Evolutionary conservation across 2,888 invertebrate genomes (phyloP), one percentile per base, ranked within the genome.

Genomic region (Blomia tropicalis): DNA sequence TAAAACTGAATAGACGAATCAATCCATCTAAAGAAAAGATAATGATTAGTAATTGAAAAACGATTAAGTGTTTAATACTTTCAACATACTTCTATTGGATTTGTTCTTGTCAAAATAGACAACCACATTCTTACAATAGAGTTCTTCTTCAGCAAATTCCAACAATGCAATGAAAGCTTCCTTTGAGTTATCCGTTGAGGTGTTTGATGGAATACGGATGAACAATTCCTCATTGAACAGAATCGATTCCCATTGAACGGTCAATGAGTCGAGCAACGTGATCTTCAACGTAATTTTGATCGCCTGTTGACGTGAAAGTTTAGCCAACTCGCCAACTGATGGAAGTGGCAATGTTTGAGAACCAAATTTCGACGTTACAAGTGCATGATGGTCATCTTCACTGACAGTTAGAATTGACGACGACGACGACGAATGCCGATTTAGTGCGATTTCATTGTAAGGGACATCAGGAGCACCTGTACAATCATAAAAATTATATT

Each of bases 1-100:
- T 82, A 77, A 91, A 92, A 85, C 91, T 89, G 81, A 95, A 95
- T 36, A 92, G 91, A 70, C 92, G 84, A 68, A 95, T 83, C 71
- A 95, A 79, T 69, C 84, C 83, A 60, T 84, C 84, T 81, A 76
- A 14, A 27, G n/a, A 47, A 47, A 27, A 11, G 41, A 41, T 17
- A 29, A 32, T n/a, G 43, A 54, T 41, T 41, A 41, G n/a, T 41
- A 14, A 41, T 31, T n/a, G 22, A 54, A 47, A 43, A 56, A 27
- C 25, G 31, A 0, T 7, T 36, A 43, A 7, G 22, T 2, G 23
- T 31, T 7, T 14, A 62, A 19, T 32, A 14, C 66, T 41, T 27
- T 3, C 29, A 1, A 43, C 70, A 68, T 74, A 81, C 81, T 79
- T 76, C 89, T 82, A 73, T 93, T 91, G 58, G 81, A 75, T 60